These are phyloP conservation scores for Pterocles orientalis DNA, from an alignment of 2,113 vertebrate genomes.

Conservation along the genomic window DNA sequence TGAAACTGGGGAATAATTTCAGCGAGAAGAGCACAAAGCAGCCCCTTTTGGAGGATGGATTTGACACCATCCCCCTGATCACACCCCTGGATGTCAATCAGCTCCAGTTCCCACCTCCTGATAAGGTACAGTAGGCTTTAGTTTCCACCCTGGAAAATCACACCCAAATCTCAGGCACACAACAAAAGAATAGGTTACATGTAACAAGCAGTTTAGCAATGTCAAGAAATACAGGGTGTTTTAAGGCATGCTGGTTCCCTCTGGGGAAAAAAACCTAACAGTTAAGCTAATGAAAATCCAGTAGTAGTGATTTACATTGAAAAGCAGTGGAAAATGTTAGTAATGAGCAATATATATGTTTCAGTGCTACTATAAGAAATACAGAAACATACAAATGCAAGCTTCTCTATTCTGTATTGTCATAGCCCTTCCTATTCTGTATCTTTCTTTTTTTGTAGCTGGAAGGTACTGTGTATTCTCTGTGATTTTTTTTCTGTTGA, in stretches of 20 bases:
- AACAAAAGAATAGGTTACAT: conserved; percentile 66
- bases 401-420: not conserved
- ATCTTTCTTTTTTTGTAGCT: not conserved
- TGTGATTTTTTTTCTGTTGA: not conserved
- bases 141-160: conserved; percentile 51
- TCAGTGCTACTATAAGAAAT: not conserved
- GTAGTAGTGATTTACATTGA: not conserved
- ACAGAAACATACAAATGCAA: not conserved
- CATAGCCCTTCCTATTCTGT: not conserved
- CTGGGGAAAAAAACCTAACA: not conserved
- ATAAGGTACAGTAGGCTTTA: conserved; percentile 83
- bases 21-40: conserved; percentile 89
- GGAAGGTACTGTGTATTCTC: not conserved
- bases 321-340: not conserved
- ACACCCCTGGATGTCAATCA: conserved; percentile 94
- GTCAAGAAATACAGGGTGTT: not conserved
- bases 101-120: conserved; percentile 91
- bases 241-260: not conserved
- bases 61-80: conserved; percentile 95
- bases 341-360: not conserved
- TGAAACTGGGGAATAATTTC: conserved; percentile 94
- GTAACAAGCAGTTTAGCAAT: not conserved
- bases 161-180: conserved; percentile 35
- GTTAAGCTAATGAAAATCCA: not conserved
- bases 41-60: conserved; percentile 88